Conservation (phyloP, 2,797 vertebrate genomes). For the Paedocypris micromegethes region DNA sequence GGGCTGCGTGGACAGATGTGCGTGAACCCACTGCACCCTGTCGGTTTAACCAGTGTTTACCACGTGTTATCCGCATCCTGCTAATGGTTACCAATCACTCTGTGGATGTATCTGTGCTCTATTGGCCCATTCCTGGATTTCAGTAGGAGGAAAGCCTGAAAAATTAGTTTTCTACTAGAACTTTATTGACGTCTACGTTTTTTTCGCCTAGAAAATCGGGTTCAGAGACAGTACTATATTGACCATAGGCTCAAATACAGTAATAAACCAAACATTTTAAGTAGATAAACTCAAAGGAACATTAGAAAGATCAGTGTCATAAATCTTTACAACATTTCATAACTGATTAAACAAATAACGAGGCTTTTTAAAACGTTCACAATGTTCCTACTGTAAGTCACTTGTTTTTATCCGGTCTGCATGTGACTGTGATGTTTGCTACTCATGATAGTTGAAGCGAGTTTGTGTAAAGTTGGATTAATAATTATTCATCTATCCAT, state of each 20-base stretch:
- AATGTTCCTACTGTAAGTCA: constrained; percentile 7
- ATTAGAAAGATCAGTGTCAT: constrained; percentile 16
- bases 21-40: constrained; percentile 68
- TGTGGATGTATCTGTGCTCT: too few species aligned
- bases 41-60: constrained; percentile 12
- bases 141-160: too few species aligned
- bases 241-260: constrained; percentile 1
- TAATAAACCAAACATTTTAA: constrained; percentile 23
- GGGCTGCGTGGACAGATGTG: constrained; percentile 51
- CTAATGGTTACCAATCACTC: neutral
- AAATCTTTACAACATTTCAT: constrained; percentile 35
- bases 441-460: neutral
- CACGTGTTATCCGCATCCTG: constrained; percentile 10
- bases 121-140: too few species aligned
- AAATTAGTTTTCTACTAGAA: too few species aligned
- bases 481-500: too few species aligned
- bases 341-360: constrained; percentile 21
- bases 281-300: constrained; percentile 1
- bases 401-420: neutral
- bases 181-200: too few species aligned
- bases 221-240: constrained; percentile 33
- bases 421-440: constrained; percentile 3
- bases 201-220: neutral
- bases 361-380: constrained; percentile 15
- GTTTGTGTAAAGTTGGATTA: too few species aligned